A percentile compares a stretch with the other conserved stretches of the same genome.
Evolutionary conservation across 2,888 invertebrate genomes (phyloP).

Genomic region (Capitulum mitella): DNA sequence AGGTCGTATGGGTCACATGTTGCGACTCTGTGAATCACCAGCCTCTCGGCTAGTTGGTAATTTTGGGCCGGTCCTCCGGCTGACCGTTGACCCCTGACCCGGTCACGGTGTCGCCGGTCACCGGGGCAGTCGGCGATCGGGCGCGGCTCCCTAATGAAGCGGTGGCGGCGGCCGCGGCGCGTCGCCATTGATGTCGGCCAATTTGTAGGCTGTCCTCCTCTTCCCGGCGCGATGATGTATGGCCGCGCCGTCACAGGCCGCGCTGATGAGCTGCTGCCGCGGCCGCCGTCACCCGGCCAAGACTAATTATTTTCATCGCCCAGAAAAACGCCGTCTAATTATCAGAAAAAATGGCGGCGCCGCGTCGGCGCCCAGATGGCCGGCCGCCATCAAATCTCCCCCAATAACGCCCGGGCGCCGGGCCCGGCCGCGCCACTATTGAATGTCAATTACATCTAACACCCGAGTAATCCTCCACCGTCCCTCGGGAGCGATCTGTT

Average conservation of each 20-base stretch:
- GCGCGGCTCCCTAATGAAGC: not conserved
- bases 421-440: not conserved
- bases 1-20: too few species aligned
- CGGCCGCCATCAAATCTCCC: not conserved
- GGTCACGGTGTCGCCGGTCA: not conserved
- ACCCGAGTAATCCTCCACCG: slow-evolving; percentile 6
- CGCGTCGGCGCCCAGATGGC: not conserved
- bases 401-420: not conserved
- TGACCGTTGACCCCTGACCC: not conserved
- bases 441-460: slow-evolving; percentile 24
- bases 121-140: not conserved
- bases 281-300: not conserved
- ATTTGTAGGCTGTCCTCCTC: slow-evolving; percentile 11
- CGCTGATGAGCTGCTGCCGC: not conserved
- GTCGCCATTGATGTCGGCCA: not conserved
- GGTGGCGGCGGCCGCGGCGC: not conserved
- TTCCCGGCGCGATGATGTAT: not conserved
- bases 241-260: not conserved
- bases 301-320: slow-evolving; percentile 19
- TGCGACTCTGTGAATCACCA: too few species aligned
- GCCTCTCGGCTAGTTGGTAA: too few species aligned
- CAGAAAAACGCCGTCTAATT: slow-evolving; percentile 18
- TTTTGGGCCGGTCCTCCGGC: too few species aligned
- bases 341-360: slow-evolving; percentile 9
- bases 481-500: slow-evolving; percentile 7